Conservation (phyloP, 2,113 vertebrate species). For the Pyxicephalus adspersus region DNA sequence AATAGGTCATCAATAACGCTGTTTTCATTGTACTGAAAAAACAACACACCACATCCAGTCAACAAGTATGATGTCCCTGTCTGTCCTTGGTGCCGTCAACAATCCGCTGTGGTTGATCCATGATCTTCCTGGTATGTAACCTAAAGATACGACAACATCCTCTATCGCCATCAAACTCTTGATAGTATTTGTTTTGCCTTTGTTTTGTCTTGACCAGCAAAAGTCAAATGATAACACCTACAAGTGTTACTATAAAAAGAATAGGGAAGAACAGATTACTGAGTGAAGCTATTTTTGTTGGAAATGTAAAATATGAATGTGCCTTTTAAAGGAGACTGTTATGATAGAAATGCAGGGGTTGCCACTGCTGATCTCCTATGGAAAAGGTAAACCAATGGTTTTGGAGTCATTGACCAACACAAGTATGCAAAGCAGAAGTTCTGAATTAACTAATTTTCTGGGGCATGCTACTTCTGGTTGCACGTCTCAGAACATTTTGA, state of each 20-base stretch:
- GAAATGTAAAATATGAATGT: background rate
- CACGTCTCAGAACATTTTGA: no score
- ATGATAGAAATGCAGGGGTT: no score
- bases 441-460: no score
- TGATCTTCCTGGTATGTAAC: constrained; percentile 56
- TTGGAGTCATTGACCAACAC: no score
- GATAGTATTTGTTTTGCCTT: constrained; percentile 41
- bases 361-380: background rate
- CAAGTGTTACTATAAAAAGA: constrained; percentile 39
- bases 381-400: no score
- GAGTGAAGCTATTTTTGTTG: background rate
- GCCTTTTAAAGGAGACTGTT: no score
- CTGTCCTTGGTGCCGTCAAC: constrained; percentile 26
- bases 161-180: constrained; percentile 35
- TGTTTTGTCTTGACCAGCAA: background rate
- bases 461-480: no score
- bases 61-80: constrained; percentile 49
- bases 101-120: background rate
- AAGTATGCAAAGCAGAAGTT: no score
- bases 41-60: constrained; percentile 48
- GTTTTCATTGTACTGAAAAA: constrained; percentile 60
- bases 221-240: constrained; percentile 53
- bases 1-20: constrained; percentile 61
- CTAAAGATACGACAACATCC: constrained; percentile 57
- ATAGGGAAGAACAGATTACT: constrained; percentile 11